Percentiles rank a stretch among this genome's conserved stretches.
Evolutionary conservation across 2,797 vertebrate genomes (phyloP).

Genomic region (Clarias laeviceps): DNA sequence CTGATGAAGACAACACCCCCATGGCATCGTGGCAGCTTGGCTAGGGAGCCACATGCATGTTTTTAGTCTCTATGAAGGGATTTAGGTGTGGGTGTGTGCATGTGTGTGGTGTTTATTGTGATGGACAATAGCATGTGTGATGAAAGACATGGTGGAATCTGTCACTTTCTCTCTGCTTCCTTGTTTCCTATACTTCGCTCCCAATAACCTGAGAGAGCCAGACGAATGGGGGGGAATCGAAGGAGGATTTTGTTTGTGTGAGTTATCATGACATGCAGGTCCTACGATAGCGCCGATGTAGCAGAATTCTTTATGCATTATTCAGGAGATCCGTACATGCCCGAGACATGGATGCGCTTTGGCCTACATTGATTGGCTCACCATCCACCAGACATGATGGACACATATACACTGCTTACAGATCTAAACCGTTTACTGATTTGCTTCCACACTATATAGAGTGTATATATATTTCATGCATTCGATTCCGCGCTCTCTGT

Average conservation of each 20-base stretch:
- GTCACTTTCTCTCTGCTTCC: constrained; percentile 20
- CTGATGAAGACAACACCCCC: constrained; percentile 41
- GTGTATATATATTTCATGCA: not conserved
- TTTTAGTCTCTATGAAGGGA: constrained; percentile 47
- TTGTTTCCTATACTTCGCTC: not conserved
- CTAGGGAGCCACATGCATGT: constrained; percentile 66
- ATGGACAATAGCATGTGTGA: constrained; percentile 12
- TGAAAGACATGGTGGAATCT: constrained; percentile 1
- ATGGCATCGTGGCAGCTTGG: constrained; percentile 61
- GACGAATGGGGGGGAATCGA: constrained; percentile 7
- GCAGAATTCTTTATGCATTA: constrained; percentile 77
- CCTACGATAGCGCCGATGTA: constrained; percentile 68
- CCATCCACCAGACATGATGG: constrained; percentile 37
- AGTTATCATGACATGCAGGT: constrained; percentile 59
- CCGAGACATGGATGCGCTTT: constrained; percentile 71
- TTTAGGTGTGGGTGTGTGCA: constrained; percentile 32
- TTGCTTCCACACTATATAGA: not conserved
- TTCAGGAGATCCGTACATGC: constrained; percentile 72
- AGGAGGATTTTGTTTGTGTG: constrained; percentile 46
- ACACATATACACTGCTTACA: no score
- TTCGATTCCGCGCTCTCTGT: not conserved
- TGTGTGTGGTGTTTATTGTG: not conserved
- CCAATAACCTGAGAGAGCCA: constrained; percentile 9
- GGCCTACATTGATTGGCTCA: constrained; percentile 68
- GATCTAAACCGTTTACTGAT: not conserved